Conservation (phyloP, 2,888 invertebrate species). For the Lacanobia oleracea region DNA sequence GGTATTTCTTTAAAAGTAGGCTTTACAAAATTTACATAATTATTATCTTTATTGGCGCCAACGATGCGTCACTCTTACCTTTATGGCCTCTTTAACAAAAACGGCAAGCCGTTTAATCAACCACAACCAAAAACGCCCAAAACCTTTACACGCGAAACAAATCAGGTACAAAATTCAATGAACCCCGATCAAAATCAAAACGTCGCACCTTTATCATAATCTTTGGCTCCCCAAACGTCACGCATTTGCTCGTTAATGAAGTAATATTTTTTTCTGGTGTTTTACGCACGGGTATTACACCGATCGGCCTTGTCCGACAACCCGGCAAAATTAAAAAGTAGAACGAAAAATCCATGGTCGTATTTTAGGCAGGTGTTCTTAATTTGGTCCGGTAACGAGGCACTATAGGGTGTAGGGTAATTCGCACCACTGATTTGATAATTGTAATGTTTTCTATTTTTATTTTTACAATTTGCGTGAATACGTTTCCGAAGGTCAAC, state of each 20-base stretch:
- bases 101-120: conserved; percentile 11
- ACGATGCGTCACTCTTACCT: conserved; percentile 35
- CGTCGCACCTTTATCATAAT: conserved; percentile 64
- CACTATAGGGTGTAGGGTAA: conserved; percentile 77
- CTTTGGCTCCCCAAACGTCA: conserved; percentile 78
- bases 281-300: conserved; percentile 81
- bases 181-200: conserved; percentile 22
- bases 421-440: conserved; percentile 52
- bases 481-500: conserved; percentile 18
- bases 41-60: conserved; percentile 23
- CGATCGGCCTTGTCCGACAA: conserved; percentile 78
- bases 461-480: conserved; percentile 29
- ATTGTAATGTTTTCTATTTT: conserved; percentile 61
- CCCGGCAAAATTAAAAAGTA: conserved; percentile 77
- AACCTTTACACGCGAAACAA: not conserved
- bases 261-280: conserved; percentile 80
- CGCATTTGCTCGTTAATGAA: conserved; percentile 81
- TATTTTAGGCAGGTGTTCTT: conserved; percentile 57
- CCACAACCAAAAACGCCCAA: conserved; percentile 7
- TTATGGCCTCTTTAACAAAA: conserved; percentile 26
- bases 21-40: conserved; percentile 38
- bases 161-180: conserved; percentile 15
- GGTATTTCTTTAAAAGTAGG: conserved; percentile 7
- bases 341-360: conserved; percentile 62
- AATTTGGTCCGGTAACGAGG: conserved; percentile 73